Evolutionary conservation across 2,888 invertebrate genomes (phyloP).

Genomic region (Quadriops clusia): DNA sequence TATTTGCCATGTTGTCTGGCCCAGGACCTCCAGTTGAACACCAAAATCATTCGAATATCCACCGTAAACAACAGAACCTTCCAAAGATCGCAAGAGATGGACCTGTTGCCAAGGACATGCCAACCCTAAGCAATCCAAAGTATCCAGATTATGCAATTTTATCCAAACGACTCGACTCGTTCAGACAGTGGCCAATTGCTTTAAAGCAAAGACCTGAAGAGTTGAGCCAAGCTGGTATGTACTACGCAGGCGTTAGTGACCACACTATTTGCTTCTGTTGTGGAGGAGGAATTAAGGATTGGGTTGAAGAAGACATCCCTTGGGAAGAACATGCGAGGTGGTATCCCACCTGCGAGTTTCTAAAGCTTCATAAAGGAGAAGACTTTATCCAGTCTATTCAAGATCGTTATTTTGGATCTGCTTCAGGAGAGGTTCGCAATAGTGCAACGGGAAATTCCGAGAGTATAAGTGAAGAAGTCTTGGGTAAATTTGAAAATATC

Average conservation of each 20-base stretch:
- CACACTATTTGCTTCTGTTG: slow-evolving; percentile 89
- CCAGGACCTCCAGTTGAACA: no score
- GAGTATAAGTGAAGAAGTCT: no score
- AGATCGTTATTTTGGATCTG: no score
- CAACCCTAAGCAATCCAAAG: no score
- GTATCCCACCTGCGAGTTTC: slow-evolving; percentile 75
- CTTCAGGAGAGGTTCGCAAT: no score
- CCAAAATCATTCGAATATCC: no score
- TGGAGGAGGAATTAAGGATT: slow-evolving; percentile 85
- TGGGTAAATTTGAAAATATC: no score
- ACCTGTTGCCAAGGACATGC: no score
- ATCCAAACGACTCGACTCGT: slow-evolving; percentile 58
- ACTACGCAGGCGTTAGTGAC: slow-evolving; percentile 78
- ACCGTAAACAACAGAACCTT: no score
- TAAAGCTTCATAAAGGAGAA: slow-evolving; percentile 68
- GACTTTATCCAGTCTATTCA: slow-evolving; percentile 66
- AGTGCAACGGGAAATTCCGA: no score
- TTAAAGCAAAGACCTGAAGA: slow-evolving; percentile 69
- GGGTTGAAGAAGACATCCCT: slow-evolving; percentile 83
- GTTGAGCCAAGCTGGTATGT: slow-evolving; percentile 83
- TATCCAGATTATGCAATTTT: slow-evolving; percentile 59
- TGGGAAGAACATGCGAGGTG: slow-evolving; percentile 92
- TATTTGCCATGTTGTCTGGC: no score
- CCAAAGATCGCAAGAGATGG: no score
- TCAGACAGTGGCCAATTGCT: slow-evolving; percentile 67